Base-by-base conservation (phyloP, 2,113 vertebrate genomes). In the Oryzias javanicus region DNA sequence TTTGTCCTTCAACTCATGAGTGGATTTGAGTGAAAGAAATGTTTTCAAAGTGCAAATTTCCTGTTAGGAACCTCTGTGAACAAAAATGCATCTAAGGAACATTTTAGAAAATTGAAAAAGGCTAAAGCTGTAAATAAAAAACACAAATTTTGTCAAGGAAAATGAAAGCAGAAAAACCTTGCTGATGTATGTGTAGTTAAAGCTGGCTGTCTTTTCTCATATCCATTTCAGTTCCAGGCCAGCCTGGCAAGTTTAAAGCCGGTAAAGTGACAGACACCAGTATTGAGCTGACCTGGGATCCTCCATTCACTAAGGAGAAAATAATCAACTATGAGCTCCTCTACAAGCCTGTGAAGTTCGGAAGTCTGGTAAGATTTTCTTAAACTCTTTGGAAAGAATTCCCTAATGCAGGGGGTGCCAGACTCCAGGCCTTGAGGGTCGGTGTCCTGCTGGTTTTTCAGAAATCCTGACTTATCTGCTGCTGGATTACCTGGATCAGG, bases 291-390 rank as follows among this genome's bases (percentile, higher is more conserved):
- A 93, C 92, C 0, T 99, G 97, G 97, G 96, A 95, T 48, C 91
- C 95, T 0, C 92, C 95, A 0, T 89, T 90, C 78, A 91, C 94
- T 49, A 95, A 95, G 81, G 96, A 98, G 68, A 94, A 93, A 69
- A 93, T 98, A 42, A 87, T 96, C 77, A 96, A 93, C 85, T 98
- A 97, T 3, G 95, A 99, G 81, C 95, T 98, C 5, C 89, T 94
- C 84, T 98, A 95, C 86, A 95, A 90, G 72, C 94, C 96, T 46
- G 93, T 92, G 68, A 94, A 95, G 52, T 91, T 91, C 4, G 90
- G 93, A 74, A 87, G 87, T 59, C 91, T 96, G 94, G 96, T 98
- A 86, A 89, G 88, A 55, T 44, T 42, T 70, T 42, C 55, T 42
- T 24, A 8, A 65, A 45, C 64, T 42, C 57, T 63, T 35, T 40